Conservation (phyloP, 2,888 invertebrate species). For the Phalangium opilio region DNA sequence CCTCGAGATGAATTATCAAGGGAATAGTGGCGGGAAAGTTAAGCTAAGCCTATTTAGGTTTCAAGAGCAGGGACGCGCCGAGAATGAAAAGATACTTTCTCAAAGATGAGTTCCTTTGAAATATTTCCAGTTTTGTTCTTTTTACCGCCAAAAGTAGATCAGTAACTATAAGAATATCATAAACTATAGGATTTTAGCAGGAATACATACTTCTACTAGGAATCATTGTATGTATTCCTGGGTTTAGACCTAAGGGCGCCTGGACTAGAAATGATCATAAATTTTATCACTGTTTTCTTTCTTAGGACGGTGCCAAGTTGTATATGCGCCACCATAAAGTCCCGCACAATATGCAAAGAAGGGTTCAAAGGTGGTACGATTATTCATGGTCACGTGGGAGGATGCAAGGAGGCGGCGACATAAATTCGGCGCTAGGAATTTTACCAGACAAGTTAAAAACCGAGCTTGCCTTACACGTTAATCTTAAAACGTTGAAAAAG, state of each 20-base stretch:
- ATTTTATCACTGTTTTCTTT: too few species aligned
- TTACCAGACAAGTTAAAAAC: conserved; percentile 93
- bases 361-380: conserved; percentile 92
- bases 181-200: too few species aligned
- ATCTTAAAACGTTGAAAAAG: conserved; percentile 85
- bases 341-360: conserved; percentile 86
- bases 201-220: too few species aligned
- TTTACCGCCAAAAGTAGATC: neutral
- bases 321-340: conserved; percentile 97
- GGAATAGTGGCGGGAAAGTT: too few species aligned
- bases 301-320: conserved; percentile 76
- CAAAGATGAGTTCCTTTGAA: too few species aligned
- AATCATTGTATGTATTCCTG: too few species aligned
- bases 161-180: neutral
- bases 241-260: too few species aligned
- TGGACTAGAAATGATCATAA: too few species aligned
- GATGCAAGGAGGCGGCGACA: conserved; percentile 89
- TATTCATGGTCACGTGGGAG: conserved; percentile 94
- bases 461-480: conserved; percentile 86
- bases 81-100: too few species aligned
- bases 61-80: neutral
- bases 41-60: too few species aligned
- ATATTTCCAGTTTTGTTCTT: too few species aligned
- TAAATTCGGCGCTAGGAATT: conserved; percentile 80
- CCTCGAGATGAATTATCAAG: too few species aligned